Percentiles rank a stretch among this genome's conserved stretches.
phyloP scores from a whole-genome alignment of 1,140 invertebrate species.

The Drosophila parvula region DNA sequence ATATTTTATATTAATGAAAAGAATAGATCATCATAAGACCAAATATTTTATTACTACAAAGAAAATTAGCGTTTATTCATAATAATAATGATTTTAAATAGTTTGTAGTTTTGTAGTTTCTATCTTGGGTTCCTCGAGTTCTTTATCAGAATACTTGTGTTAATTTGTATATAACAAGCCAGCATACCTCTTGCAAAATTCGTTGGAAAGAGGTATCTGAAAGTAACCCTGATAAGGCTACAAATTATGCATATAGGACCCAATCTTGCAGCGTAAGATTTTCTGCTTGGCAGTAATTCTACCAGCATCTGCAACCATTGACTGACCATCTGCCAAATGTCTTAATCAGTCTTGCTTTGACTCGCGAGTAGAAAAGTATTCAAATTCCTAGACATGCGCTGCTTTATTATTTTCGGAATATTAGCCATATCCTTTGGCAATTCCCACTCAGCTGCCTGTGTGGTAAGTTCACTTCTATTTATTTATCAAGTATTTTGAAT shows the following conservation, averaged over 20 bases:
- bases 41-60: no score
- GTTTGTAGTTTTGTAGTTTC: no score
- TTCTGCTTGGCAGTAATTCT: conserved; percentile 10
- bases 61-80: no score
- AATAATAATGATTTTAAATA: no score
- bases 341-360: conserved; percentile 6
- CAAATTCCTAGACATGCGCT: background rate
- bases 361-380: background rate
- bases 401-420: background rate
- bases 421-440: background rate
- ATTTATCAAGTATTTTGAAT: no score
- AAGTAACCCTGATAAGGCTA: background rate
- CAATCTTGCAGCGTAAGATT: conserved; percentile 30
- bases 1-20: no score
- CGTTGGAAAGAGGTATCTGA: background rate
- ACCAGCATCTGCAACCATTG: background rate
- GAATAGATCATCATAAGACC: no score
- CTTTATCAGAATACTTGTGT: no score
- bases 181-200: background rate
- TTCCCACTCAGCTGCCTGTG: background rate
- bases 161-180: no score
- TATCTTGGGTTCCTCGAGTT: no score
- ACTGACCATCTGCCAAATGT: background rate
- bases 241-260: background rate
- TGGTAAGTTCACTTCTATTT: background rate